These are phyloP conservation scores for Ostrea edulis DNA, from an alignment of 1,140 invertebrate genomes.

Conservation along the genomic window DNA sequence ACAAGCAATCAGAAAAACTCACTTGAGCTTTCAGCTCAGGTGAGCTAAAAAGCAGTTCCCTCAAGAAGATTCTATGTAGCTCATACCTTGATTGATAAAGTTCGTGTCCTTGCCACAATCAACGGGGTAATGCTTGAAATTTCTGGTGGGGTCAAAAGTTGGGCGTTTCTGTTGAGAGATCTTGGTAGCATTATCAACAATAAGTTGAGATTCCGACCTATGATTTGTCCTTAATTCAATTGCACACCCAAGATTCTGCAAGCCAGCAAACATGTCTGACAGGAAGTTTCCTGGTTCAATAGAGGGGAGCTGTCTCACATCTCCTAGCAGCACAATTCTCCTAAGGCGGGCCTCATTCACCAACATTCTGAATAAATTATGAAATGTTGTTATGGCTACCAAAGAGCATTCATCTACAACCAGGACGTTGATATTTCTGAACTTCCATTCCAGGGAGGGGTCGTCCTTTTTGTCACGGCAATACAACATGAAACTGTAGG, in stretches of 20 bases:
- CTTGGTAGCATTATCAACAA: conserved; percentile 72
- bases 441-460: conserved; percentile 64
- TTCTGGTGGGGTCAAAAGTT: conserved; percentile 59
- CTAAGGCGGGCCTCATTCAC: conserved; percentile 65
- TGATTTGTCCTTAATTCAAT: conserved; percentile 73
- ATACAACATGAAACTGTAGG: conserved; percentile 67
- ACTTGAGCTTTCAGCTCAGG: too few species aligned
- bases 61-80: too few species aligned
- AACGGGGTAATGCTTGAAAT: conserved; percentile 64
- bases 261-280: conserved; percentile 63
- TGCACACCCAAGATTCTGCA: conserved; percentile 57
- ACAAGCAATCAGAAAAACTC: too few species aligned
- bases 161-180: conserved; percentile 68
- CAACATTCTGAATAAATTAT: conserved; percentile 67
- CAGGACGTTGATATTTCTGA: conserved; percentile 62
- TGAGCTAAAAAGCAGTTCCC: too few species aligned
- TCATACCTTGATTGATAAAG: conserved; percentile 45
- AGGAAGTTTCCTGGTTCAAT: conserved; percentile 77
- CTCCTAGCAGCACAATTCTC: conserved; percentile 73
- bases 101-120: conserved; percentile 41
- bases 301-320: conserved; percentile 75
- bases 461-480: conserved; percentile 44
- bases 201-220: conserved; percentile 73
- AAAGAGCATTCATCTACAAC: conserved; percentile 77
- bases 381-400: conserved; percentile 73